Evolutionary conservation across 2,113 vertebrate species (phyloP), one percentile per base, ranked within the genome.

Genomic region (Nothoprocta pentlandii): DNA sequence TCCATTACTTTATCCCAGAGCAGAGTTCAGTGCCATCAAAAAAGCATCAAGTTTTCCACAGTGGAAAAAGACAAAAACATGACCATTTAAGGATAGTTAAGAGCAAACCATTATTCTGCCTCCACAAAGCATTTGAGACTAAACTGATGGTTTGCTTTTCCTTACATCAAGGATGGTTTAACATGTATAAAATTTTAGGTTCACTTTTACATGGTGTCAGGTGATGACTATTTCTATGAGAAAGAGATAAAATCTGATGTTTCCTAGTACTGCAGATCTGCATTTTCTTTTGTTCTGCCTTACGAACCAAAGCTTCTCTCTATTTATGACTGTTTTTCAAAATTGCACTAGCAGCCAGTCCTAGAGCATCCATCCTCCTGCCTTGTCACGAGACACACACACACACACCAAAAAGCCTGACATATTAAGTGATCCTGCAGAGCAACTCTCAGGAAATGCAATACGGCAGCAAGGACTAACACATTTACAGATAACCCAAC

Each of bases 91-190:
- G 91, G 92, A 58, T 86, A 90, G 80, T 90, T 95, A 88, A 84
- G 66, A 95, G 73, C 71, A 58, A 68, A 80, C 74, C 76, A 64
- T 92, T 92, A 95, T 87, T 76, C 94, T 96, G 92, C 92, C 95
- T 95, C 86, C 94, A 95, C 83, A 89, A 92, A 93, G 94, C 94
- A 96, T 86, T 96, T 93, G 93, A 79, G 86, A 81, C 86, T 81
- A 89, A 92, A 93, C 81, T 61, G 74, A 89, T 87, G 69, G 74
- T 73, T 90, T 89, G 83, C 85, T 79, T 94, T 82, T 90, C n/a
- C 80, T 92, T 89, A 76, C 28, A 84, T 39, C 69, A 88, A 34
- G 80, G 92, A 88, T 76, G 92, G 93, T 71, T 87, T 71, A 93
- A 92, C 39, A 58, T 0, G 30, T 75, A 86, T 39, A 90, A 93